Evolutionary conservation across 2,113 vertebrate genomes (phyloP).

Genomic region (Datnioides undecimradiatus): DNA sequence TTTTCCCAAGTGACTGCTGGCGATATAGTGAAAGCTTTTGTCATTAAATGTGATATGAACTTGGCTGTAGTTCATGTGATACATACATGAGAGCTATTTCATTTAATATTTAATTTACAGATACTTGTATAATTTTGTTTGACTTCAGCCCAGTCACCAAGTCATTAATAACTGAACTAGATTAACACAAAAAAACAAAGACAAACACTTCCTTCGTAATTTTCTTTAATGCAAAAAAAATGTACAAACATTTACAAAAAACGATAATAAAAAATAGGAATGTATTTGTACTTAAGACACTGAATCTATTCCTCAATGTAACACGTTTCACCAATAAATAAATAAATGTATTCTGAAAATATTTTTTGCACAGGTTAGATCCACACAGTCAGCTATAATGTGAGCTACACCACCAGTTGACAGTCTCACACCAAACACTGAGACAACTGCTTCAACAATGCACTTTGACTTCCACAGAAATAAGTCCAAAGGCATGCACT

Average conservation of each 20-base stretch:
- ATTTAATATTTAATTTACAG: background rate
- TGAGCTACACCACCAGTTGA: constrained; percentile 70
- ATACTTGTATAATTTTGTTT: no score
- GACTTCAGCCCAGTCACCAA: no score
- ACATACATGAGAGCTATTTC: background rate
- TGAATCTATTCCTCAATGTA: constrained; percentile 92
- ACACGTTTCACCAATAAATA: constrained; percentile 97
- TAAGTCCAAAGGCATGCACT: constrained; percentile 90
- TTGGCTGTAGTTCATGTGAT: constrained; percentile 4
- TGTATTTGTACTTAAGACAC: constrained; percentile 95
- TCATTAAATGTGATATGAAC: constrained; percentile 38
- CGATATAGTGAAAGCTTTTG: constrained; percentile 26
- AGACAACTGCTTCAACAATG: constrained; percentile 66
- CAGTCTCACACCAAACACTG: constrained; percentile 60
- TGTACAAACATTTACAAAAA: constrained; percentile 98
- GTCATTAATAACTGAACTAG: background rate
- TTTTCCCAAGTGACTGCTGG: constrained; percentile 53
- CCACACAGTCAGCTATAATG: constrained; percentile 80
- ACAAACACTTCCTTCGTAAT: constrained; percentile 74
- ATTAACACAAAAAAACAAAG: background rate
- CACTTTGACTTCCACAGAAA: constrained; percentile 72
- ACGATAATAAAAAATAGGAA: constrained; percentile 95
- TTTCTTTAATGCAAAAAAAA: constrained; percentile 97
- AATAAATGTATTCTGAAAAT: constrained; percentile 94
- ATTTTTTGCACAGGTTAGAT: constrained; percentile 85